Conservation (phyloP, 2,888 invertebrate species). For the Blastobasis lacticolella region DNA sequence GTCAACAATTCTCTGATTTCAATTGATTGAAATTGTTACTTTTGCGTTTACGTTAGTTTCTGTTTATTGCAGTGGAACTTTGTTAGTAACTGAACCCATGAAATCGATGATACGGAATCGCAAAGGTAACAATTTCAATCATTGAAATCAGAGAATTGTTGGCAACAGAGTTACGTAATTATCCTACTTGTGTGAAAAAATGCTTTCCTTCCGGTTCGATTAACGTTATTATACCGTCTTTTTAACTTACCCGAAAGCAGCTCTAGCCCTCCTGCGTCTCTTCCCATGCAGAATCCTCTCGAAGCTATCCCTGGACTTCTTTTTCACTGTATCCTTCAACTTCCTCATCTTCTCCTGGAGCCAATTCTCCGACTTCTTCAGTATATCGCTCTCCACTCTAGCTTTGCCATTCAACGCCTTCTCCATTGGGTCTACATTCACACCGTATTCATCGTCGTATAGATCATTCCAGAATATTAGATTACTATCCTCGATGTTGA, state of each 20-base stretch:
- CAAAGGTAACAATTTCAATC: too few relatives aligned
- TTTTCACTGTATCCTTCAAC: conserved; percentile 26
- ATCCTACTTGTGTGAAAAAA: too few relatives aligned
- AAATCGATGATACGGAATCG: too few relatives aligned
- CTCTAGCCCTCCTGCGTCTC: neutral
- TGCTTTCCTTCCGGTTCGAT: too few relatives aligned
- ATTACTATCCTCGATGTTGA: conserved; percentile 25
- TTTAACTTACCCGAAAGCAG: neutral
- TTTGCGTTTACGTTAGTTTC: too few relatives aligned
- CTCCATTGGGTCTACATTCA: conserved; percentile 33
- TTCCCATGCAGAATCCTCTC: neutral
- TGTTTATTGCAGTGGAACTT: too few relatives aligned
- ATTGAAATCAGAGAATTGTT: too few relatives aligned
- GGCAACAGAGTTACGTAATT: too few relatives aligned
- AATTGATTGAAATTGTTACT: too few relatives aligned
- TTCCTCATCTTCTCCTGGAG: conserved; percentile 38
- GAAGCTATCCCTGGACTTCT: conserved; percentile 1
- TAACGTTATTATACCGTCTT: too few relatives aligned
- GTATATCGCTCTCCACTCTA: conserved; percentile 15
- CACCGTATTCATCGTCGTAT: conserved; percentile 58
- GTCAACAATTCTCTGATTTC: too few relatives aligned
- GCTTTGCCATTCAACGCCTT: conserved; percentile 26
- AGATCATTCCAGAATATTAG: conserved; percentile 55
- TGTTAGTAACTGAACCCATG: too few relatives aligned
- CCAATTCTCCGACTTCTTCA: conserved; percentile 44